These are phyloP conservation scores for Pangasianodon gigas DNA, from an alignment of 2,113 vertebrate genomes.

Conservation along the genomic window DNA sequence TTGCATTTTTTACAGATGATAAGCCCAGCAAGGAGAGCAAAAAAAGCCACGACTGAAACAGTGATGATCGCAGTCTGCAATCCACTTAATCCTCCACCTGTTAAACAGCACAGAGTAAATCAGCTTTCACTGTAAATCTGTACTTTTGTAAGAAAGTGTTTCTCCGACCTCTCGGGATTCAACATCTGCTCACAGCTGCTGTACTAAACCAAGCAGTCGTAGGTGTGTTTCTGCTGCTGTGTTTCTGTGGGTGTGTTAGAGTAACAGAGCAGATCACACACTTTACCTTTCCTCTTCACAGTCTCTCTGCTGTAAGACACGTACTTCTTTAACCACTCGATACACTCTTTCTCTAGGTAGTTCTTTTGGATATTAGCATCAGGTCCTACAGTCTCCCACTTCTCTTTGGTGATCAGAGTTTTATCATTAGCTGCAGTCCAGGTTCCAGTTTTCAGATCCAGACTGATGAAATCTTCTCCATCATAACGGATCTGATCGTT, in stretches of 20 bases:
- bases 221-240: background rate
- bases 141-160: background rate
- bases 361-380: background rate
- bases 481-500: background rate
- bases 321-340: background rate
- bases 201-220: conserved; percentile 43
- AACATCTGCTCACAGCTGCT: background rate
- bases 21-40: background rate
- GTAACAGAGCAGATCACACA: background rate
- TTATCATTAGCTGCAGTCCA: background rate
- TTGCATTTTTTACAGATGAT: background rate
- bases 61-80: no score
- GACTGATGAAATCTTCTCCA: conserved; percentile 30
- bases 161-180: background rate
- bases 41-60: no score
- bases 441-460: background rate
- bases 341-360: background rate
- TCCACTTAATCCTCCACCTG: background rate
- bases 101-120: background rate
- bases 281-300: conserved; percentile 34
- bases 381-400: background rate
- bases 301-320: conserved; percentile 9
- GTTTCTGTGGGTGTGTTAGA: no score
- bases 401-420: background rate
- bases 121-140: background rate